Evolutionary conservation across 2,113 vertebrate species (phyloP), one percentile per base, ranked within the genome.

Genomic region (Steatornis caripensis): DNA sequence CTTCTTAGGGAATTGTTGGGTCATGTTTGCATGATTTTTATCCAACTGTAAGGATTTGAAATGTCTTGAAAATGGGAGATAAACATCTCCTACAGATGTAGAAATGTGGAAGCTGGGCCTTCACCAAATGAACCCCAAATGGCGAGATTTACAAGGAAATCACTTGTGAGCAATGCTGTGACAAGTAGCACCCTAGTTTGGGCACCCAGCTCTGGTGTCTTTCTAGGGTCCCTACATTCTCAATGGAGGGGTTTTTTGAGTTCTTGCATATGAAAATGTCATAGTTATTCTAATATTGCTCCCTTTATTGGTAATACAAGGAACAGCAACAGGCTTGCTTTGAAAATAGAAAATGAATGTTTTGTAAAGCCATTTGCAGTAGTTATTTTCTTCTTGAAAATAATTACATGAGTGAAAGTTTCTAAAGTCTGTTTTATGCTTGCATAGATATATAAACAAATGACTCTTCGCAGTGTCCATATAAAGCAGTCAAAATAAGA

Each of bases 401-500:
- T 19, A 76, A 80, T 3, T 2, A 24, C 23, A 26, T 6, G 6
- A 78, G 11, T 22, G 30, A 60, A 90, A 87, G 26, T 70, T 87
- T 82, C 77, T 46, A 9, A 93, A 64, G 32, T 34, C 60, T 58
- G 10, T 16, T 62, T 54, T 11, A 23, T 11, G 32, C 43, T 41
- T 51, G 26, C 46, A 55, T 26, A 39, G 36, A 29, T 61, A 9
- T 7, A 57, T 49, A 62, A 66, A 62, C 46, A 46, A 66, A 66
- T 0, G 0, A 20, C 37, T 70, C 61, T 78, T 82, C 0, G 0
- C 43, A 24, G 57, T 5, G 15, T 30, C 51, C 1, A 0, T 9
- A 17, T 19, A 60, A 82, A 90, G 55, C 54, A 89, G 79, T 60
- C 8, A 34, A 82, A 91, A 80, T 19, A 86, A 41, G 32, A 55